A percentile compares a stretch with the other conserved stretches of the same genome.
phyloP scores from a whole-genome alignment of 1,140 invertebrate genomes.

The Lerema accius region DNA sequence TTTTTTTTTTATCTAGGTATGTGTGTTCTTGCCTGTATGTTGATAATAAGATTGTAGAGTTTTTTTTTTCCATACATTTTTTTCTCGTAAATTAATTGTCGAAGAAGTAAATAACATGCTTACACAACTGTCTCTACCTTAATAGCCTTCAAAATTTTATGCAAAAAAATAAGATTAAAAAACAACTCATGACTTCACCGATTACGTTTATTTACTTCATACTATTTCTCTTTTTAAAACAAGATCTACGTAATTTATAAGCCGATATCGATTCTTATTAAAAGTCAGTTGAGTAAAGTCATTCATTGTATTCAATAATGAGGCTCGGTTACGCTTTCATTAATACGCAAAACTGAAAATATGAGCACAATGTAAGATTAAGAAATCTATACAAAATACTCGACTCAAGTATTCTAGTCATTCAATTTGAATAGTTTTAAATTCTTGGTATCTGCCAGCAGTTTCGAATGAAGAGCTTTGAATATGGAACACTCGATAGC shows the following conservation, averaged over 20 bases:
- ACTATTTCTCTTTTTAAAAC: not conserved
- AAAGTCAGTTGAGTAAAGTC: not conserved
- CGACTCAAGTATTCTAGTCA: slow-evolving; percentile 16
- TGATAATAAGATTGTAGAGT: too few relatives aligned
- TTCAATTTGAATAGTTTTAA: slow-evolving; percentile 33
- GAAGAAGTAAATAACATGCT: too few relatives aligned
- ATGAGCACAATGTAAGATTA: slow-evolving; percentile 2
- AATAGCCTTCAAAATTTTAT: too few relatives aligned
- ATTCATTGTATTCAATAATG: not conserved
- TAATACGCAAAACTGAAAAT: not conserved
- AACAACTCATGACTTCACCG: too few relatives aligned
- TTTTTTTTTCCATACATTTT: too few relatives aligned
- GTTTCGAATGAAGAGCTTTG: slow-evolving; percentile 25
- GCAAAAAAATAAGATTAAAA: too few relatives aligned
- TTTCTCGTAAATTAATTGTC: too few relatives aligned
- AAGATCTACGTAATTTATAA: not conserved
- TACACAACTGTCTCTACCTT: too few relatives aligned
- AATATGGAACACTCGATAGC: slow-evolving; percentile 32
- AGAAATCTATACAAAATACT: slow-evolving; percentile 23
- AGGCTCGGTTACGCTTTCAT: not conserved
- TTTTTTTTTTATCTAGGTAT: too few relatives aligned
- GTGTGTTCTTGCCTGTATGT: too few relatives aligned
- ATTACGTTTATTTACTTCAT: too few relatives aligned
- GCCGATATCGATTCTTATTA: not conserved
- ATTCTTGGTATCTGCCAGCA: slow-evolving; percentile 33